These are phyloP conservation scores for Hylyphantes graminicola DNA, from an alignment of 1,140 invertebrate species.

Conservation along the genomic window DNA sequence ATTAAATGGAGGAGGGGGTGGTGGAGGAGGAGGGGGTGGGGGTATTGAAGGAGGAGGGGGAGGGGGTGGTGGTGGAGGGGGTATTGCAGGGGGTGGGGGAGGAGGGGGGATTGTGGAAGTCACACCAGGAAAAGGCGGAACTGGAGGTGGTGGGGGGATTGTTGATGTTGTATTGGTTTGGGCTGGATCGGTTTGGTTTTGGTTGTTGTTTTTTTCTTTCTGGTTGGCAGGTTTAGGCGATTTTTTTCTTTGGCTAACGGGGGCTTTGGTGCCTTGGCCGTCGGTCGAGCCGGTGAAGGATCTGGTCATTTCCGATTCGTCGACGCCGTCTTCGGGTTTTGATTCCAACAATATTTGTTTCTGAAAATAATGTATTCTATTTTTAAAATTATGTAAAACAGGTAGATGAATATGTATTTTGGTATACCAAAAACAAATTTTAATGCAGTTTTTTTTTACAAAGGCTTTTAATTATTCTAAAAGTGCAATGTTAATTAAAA, in stretches of 20 bases:
- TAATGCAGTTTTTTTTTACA: no score
- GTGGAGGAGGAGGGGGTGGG: slow-evolving; percentile 9
- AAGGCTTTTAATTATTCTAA: no score
- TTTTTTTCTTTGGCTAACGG: not conserved
- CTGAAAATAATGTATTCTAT: not conserved
- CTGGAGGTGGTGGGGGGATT: not conserved
- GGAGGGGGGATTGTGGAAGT: not conserved
- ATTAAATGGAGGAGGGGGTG: slow-evolving; percentile 9
- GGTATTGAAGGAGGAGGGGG: not conserved
- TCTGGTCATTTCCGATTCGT: slow-evolving; percentile 8
- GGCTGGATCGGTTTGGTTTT: not conserved
- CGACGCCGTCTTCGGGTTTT: not conserved
- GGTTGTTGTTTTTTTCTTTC: not conserved
- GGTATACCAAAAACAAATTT: no score
- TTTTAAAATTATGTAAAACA: no score
- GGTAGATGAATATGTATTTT: no score
- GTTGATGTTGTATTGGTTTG: not conserved
- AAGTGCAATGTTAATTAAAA: no score
- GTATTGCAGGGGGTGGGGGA: not conserved
- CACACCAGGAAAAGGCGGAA: not conserved
- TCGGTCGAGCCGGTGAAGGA: not conserved
- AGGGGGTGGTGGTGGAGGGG: slow-evolving; percentile 15
- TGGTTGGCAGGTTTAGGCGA: not conserved
- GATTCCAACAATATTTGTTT: slow-evolving; percentile 7
- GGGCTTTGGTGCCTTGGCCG: not conserved